Conservation (phyloP, 2,797 vertebrate species). For the Hozukius guyotensis region DNA sequence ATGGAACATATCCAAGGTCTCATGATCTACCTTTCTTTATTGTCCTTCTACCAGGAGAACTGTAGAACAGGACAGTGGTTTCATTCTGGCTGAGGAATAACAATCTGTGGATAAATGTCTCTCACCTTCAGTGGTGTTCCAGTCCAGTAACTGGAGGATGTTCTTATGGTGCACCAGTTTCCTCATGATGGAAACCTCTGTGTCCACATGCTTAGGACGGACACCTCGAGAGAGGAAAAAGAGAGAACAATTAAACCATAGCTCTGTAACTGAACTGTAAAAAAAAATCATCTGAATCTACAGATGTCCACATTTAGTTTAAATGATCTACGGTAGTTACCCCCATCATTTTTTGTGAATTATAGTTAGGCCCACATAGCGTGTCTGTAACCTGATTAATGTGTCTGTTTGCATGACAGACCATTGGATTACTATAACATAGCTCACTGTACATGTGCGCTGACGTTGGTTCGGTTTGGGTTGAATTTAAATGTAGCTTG, state of each 20-base stretch:
- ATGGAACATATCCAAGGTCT: not conserved
- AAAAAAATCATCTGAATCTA: not conserved
- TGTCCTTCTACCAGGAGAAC: not conserved
- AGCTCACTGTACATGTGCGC: not conserved
- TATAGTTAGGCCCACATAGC: no score
- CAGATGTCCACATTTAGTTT: not conserved
- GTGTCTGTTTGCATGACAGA: no score
- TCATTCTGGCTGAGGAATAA: not conserved
- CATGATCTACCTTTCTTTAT: not conserved
- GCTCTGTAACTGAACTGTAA: not conserved
- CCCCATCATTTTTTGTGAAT: rapidly evolving
- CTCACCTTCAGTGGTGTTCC: conserved; percentile 78
- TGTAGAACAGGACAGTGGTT: not conserved
- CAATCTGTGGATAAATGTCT: not conserved
- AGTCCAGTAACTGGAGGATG: conserved; percentile 83
- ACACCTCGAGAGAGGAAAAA: conserved; percentile 61
- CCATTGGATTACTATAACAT: not conserved
- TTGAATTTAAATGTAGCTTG: not conserved
- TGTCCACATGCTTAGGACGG: conserved; percentile 72
- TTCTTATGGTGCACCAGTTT: conserved; percentile 84
- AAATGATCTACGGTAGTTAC: not conserved
- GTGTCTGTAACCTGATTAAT: not conserved
- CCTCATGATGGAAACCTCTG: conserved; percentile 81
- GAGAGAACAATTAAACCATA: not conserved
- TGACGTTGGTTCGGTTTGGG: not conserved